Evolutionary conservation across 2,888 invertebrate species (phyloP), one percentile per base, ranked within the genome.

Genomic region (Thelaira solivaga): DNA sequence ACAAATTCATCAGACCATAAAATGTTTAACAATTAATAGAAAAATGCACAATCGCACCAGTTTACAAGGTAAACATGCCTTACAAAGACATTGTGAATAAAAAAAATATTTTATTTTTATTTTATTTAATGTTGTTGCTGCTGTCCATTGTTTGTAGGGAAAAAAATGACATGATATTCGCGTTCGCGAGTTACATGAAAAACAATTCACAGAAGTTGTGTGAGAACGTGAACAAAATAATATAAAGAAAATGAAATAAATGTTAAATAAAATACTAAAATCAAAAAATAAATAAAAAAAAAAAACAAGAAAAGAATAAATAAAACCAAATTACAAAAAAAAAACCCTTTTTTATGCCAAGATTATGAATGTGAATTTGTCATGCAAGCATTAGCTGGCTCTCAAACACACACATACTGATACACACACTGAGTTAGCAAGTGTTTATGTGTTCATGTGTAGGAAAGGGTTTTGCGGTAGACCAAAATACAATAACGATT

Each of bases 281-380:
- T 59, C 10, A 64, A 64, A 57, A 43, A n/a, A n/a, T n/a, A n/a
- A n/a, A n/a, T n/a, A n/a, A n/a, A 22, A 64, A 75, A 65, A n/a
- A n/a, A n/a, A n/a, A n/a, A n/a, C n/a, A n/a, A 11, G 39, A 49
- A 41, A 57, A 18, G 51, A 59, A 49, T 24, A 49, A 68, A 36
- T 39, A 47, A 49, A 26, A 59, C 41, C 10, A 64, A 64, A 57
- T 49, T n/a, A n/a, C n/a, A n/a, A n/a, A n/a, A n/a, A n/a, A n/a
- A 22, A 64, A 75, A 65, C 71, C 74, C 77, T 64, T 77, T 71
- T 53, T 72, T 51, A 69, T 67, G 68, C 22, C 61, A 76, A 69
- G 74, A 76, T 87, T 87, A 87, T 86, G 85, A 87, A 86, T 86
- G 86, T 85, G 86, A 82, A 84, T 83, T 85, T 87, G 86, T 86